phyloP scores from a whole-genome alignment of 2,888 invertebrate species.

The Cephus runcator region DNA sequence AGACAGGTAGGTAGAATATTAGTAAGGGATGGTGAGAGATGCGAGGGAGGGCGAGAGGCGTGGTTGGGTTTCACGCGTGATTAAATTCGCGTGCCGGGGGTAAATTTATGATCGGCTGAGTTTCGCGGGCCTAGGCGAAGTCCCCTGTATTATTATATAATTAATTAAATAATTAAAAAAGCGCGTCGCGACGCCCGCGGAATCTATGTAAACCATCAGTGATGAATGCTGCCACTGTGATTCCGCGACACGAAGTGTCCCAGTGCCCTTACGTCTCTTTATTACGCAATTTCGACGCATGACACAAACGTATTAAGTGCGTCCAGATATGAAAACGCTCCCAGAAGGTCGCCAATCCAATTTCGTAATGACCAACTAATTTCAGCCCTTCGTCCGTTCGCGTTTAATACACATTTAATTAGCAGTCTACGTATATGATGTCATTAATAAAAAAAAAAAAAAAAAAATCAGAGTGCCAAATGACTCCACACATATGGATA shows the following conservation, averaged over 20 bases:
- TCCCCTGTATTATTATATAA: slow-evolving; percentile 26
- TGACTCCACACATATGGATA: background rate
- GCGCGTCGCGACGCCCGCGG: slow-evolving; percentile 19
- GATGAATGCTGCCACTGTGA: slow-evolving; percentile 29
- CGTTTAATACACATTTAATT: background rate
- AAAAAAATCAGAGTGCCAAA: background rate
- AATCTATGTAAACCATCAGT: slow-evolving; percentile 38
- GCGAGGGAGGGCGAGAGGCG: background rate
- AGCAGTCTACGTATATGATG: background rate
- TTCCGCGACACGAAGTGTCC: slow-evolving; percentile 17
- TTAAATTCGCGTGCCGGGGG: slow-evolving; percentile 18
- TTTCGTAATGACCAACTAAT: slow-evolving; percentile 14
- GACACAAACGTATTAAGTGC: slow-evolving; percentile 13
- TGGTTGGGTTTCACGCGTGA: slow-evolving; percentile 9
- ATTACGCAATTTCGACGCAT: slow-evolving; percentile 19
- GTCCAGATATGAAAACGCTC: slow-evolving; percentile 17
- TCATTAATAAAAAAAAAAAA: background rate
- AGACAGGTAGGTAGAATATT: background rate
- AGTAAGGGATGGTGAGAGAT: background rate
- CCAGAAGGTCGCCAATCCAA: slow-evolving; percentile 17
- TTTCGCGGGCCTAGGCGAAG: slow-evolving; percentile 15
- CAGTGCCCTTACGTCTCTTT: slow-evolving; percentile 5
- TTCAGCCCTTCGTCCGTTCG: background rate
- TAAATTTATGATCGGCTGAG: slow-evolving; percentile 17
- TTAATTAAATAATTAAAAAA: slow-evolving; percentile 35